Base-by-base conservation (phyloP, 1,140 invertebrate genomes). In the Glomeris maerens region DNA sequence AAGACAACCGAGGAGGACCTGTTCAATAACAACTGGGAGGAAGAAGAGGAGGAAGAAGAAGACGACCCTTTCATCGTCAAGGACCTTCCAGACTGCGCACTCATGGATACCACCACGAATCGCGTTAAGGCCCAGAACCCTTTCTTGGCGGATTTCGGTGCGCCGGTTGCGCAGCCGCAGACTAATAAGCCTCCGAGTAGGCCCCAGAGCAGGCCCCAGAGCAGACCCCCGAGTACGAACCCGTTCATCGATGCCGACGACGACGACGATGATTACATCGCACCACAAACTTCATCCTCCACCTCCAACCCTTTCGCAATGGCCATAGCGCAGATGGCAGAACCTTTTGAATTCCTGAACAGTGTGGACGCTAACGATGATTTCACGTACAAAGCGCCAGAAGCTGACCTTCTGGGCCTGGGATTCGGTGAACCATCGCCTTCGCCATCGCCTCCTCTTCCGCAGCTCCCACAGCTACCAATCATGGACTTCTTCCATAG, bases 161-260 rank as follows among this genome's bases (percentile, higher is more conserved):
- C 17, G 4, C 4, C 5, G 4, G 31, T 36, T 36, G 17, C 17
- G 31, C 31, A 36, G 31, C 17, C 31, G 17, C 10, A 36, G 10
- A 10, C 40, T 42, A 4, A 42, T 21, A 10, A 21, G 40, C 20
- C 4, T 25, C 20, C 17, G 17, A 42, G 40, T 21, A 42, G 25
- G 20, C 40, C 40, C 5, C 25, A n/a, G n/a, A n/a, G n/a, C n/a
- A n/a, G n/a, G n/a, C n/a, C n/a, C n/a, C n/a, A n/a, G n/a, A n/a
- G n/a, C n/a, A n/a, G n/a, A n/a, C n/a, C n/a, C n/a, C n/a, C n/a
- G 17, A 40, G 29, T 20, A 53, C 29, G 23, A 53, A 52, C 23
- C 49, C 49, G 26, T 52, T 38, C 25, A n/a, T n/a, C n/a, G n/a
- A n/a, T n/a, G n/a, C n/a, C n/a, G n/a, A n/a, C n/a, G n/a, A n/a